These are phyloP conservation scores for Burhinus bistriatus DNA, from an alignment of 2,113 vertebrate genomes.

Conservation along the genomic window DNA sequence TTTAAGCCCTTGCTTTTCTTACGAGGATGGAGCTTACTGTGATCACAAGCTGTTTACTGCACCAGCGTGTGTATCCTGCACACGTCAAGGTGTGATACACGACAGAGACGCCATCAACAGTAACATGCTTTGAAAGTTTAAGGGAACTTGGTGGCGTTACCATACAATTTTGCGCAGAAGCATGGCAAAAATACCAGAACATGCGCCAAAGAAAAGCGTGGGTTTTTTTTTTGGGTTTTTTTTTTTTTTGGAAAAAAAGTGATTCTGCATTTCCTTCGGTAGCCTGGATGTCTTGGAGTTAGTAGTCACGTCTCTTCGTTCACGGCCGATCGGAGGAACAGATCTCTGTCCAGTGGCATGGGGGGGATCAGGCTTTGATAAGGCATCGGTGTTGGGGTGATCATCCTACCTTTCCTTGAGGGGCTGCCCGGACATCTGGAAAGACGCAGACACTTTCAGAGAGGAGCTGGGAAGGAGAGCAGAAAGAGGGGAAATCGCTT, in stretches of 20 bases:
- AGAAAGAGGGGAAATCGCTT: constrained; percentile 3
- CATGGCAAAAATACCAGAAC: neutral
- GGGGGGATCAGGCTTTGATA: neutral
- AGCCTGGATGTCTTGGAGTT: neutral
- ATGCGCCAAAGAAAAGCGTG: neutral
- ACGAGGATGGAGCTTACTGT: neutral
- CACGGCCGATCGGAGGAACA: neutral
- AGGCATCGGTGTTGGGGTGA: neutral
- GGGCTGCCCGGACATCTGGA: neutral
- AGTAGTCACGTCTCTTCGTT: neutral
- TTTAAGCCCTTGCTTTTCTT: neutral
- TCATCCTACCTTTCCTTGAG: neutral
- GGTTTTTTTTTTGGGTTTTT: neutral
- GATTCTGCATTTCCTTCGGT: constrained; percentile 18
- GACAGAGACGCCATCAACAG: neutral
- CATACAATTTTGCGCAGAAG: neutral
- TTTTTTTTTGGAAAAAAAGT: neutral
- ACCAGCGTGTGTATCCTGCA: neutral
- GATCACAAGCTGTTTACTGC: neutral
- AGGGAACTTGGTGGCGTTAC: constrained; percentile 11
- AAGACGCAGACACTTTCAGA: neutral
- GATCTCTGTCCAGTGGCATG: neutral
- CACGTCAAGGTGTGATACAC: neutral
- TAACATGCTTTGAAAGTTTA: constrained; percentile 25
- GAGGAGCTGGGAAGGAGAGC: constrained; percentile 17